Evolutionary conservation across 2,113 vertebrate species (phyloP).

Genomic region (Pan paniscus): DNA sequence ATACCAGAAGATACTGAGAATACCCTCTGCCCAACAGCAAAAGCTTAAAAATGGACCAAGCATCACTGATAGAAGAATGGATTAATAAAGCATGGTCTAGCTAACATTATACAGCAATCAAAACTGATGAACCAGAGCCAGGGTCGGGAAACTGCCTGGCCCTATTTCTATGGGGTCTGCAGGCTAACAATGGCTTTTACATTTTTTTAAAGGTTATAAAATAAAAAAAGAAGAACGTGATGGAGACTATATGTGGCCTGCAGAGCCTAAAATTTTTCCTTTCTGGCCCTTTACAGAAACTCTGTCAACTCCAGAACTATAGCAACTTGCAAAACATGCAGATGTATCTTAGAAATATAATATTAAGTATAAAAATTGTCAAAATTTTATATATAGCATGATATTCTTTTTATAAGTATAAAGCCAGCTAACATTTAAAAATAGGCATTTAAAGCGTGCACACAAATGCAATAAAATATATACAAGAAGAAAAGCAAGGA

Average conservation of each 20-base stretch:
- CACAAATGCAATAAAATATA: not conserved
- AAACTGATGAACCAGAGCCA: fast-evolving
- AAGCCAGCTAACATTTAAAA: not conserved
- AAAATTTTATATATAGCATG: not conserved
- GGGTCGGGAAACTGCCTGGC: not conserved
- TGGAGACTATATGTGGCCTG: not conserved
- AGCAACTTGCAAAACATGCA: not conserved
- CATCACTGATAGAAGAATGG: not conserved
- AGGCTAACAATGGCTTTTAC: not conserved
- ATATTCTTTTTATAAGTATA: not conserved
- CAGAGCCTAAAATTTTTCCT: not conserved
- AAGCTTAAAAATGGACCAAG: not conserved
- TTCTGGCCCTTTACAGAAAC: not conserved
- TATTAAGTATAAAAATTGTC: not conserved
- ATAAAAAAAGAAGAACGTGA: not conserved
- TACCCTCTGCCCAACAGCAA: not conserved
- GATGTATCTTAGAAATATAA: not conserved
- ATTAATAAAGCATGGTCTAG: not conserved
- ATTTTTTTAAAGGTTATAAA: not conserved
- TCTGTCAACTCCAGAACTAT: not conserved
- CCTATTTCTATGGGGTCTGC: not conserved
- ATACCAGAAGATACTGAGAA: no score
- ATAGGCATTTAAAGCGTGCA: not conserved
- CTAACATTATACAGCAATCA: not conserved
- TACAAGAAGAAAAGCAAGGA: not conserved